Evolutionary conservation across 2,797 vertebrate species (phyloP), one percentile per base, ranked within the genome.

Genomic region (Helarctos malayanus): DNA sequence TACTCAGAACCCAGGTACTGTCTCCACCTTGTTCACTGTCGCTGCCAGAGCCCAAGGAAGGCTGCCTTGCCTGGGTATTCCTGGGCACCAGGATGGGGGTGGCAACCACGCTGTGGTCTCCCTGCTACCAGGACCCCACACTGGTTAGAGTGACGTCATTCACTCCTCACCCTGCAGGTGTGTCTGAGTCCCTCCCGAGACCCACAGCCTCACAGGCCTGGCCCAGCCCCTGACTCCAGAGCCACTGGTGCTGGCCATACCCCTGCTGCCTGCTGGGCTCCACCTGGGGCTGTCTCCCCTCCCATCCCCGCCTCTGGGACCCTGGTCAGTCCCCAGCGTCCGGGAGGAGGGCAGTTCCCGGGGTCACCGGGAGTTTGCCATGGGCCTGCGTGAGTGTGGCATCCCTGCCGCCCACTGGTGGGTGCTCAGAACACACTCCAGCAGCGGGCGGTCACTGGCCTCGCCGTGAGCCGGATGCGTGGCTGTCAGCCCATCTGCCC

Each of bases 211-310:
- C 13, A 0, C 13, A 16, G 78, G 52, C 3, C n/a, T 38, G n/a
- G 52, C n/a, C n/a, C n/a, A 10, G n/a, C n/a, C 8, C 7, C 49
- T 8, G 1, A 56, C n/a, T 35, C 21, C 25, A 32, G 78, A 56
- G 21, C 52, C 15, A 4, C 52, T 29, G 1, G 0, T 45, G 14
- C 3, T 38, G 4, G 21, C 52, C 2, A 0, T 3, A 12, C 10
- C 52, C 65, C 18, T 23, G 11, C 52, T 11, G 1, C 69, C 41
- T 41, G 21, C 19, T 14, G 41, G 18, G 49, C 81, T 52, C 83
- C 15, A 12, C 63, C 61, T 23, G 8, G 14, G 35, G 32, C 15
- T n/a, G 21, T 27, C 65, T 41, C 29, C 21, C 54, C 71, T 73
- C 38, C 52, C 1, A 0, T 52, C 47, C 29, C 45, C 13, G 0